These are phyloP conservation scores for Endotricha flammealis DNA, from an alignment of 2,888 invertebrate species.

Conservation along the genomic window DNA sequence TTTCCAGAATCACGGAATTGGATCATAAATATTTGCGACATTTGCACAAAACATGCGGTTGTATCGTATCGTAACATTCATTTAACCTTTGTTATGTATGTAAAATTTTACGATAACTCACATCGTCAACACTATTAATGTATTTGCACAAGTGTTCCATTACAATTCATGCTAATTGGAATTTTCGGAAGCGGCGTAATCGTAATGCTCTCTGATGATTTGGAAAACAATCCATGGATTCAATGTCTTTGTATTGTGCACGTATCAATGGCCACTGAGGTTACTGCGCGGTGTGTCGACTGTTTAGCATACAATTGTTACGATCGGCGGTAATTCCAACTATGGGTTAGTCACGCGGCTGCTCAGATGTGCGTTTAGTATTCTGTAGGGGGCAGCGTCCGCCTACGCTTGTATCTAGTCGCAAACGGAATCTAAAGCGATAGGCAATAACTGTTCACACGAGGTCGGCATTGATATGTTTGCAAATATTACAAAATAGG, in stretches of 20 bases:
- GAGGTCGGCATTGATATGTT: conserved; percentile 58
- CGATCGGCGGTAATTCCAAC: conserved; percentile 62
- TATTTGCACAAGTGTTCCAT: conserved; percentile 27
- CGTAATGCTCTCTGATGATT: neutral
- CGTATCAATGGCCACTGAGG: conserved; percentile 26
- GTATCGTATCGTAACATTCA: conserved; percentile 22
- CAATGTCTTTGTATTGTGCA: neutral
- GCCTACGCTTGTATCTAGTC: conserved; percentile 59
- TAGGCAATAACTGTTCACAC: conserved; percentile 67
- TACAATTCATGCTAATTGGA: conserved; percentile 17
- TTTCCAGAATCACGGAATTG: conserved; percentile 8
- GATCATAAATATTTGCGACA: conserved; percentile 2
- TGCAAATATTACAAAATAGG: conserved; percentile 56
- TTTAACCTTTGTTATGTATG: conserved; percentile 22
- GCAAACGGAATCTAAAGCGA: conserved; percentile 57
- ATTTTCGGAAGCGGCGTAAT: neutral
- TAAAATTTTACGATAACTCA: conserved; percentile 20
- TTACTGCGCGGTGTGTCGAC: conserved; percentile 27
- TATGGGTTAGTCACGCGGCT: conserved; percentile 67
- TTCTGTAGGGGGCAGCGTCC: conserved; percentile 44
- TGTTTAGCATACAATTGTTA: conserved; percentile 58
- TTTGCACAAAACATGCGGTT: conserved; percentile 12
- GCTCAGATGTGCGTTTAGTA: conserved; percentile 57
- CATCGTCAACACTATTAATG: conserved; percentile 19
- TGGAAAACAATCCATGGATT: neutral